Evolutionary conservation across 1,140 invertebrate genomes (phyloP).

Genomic region (Hylaeus anthracinus): DNA sequence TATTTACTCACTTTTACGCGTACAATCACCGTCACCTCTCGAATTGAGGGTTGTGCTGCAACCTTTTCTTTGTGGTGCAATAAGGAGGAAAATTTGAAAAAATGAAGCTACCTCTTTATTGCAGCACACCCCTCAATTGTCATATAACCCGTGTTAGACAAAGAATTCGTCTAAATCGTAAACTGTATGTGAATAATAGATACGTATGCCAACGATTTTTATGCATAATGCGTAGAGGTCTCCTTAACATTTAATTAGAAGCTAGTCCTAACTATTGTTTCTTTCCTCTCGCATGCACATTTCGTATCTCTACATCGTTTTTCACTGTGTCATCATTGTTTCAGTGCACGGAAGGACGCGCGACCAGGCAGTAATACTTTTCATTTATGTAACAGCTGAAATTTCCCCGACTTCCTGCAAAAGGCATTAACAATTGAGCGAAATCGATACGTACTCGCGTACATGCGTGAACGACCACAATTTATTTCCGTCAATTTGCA

Average conservation of each 20-base stretch:
- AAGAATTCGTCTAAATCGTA: background rate
- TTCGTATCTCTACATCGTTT: constrained; percentile 5
- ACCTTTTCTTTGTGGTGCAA: no score
- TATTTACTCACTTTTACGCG: no score
- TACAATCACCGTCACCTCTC: no score
- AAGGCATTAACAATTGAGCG: background rate
- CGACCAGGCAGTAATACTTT: background rate
- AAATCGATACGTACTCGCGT: background rate
- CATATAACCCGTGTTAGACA: no score
- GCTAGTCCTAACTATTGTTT: constrained; percentile 16
- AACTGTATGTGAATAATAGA: constrained; percentile 21
- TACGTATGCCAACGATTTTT: constrained; percentile 42
- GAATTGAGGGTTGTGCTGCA: no score
- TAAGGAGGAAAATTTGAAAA: no score
- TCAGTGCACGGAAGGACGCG: background rate
- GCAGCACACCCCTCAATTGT: no score
- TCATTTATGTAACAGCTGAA: background rate
- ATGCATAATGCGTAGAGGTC: constrained; percentile 44
- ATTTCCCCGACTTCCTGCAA: background rate
- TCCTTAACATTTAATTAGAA: constrained; percentile 63
- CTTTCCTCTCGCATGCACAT: constrained; percentile 27
- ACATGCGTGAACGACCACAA: background rate
- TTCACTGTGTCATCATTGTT: constrained; percentile 12
- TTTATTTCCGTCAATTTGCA: constrained; percentile 16
- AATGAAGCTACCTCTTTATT: no score